These are phyloP conservation scores for Ardeotis arabs DNA, from an alignment of 2,113 vertebrate genomes.

Conservation along the genomic window DNA sequence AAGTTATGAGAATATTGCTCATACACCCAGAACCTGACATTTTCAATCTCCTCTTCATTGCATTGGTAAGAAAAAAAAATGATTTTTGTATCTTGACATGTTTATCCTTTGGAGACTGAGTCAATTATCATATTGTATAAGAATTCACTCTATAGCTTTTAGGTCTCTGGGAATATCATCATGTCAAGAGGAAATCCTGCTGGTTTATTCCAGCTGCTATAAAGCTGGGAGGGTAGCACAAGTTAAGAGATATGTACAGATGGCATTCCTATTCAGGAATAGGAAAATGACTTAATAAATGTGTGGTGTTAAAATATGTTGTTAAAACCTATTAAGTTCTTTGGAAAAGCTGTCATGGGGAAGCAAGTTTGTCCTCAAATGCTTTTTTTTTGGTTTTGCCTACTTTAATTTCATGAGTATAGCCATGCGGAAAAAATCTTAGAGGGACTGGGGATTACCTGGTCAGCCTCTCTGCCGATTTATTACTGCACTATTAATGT, in stretches of 20 bases:
- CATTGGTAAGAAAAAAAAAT: not conserved
- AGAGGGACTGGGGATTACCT: not conserved
- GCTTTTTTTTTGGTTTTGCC: not conserved
- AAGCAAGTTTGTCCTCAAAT: not conserved
- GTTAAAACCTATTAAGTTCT: not conserved
- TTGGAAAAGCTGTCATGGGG: not conserved
- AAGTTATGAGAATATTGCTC: slow-evolving; percentile 53
- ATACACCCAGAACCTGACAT: slow-evolving; percentile 17
- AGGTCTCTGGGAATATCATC: not conserved
- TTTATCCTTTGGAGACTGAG: slow-evolving; percentile 46
- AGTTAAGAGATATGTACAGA: not conserved
- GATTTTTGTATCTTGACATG: slow-evolving; percentile 38
- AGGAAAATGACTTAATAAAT: not conserved
- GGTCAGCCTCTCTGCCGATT: not conserved
- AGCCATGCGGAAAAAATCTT: not conserved
- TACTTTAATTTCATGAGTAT: not conserved
- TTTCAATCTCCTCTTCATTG: slow-evolving; percentile 61
- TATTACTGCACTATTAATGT: not conserved
- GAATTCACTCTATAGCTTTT: not conserved
- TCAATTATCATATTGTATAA: slow-evolving; percentile 29
- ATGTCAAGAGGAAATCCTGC: not conserved
- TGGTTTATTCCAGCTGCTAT: not conserved
- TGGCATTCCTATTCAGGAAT: not conserved
- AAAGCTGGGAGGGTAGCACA: not conserved
- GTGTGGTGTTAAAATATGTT: rapidly evolving